phyloP scores from a whole-genome alignment of 2,113 vertebrate species.

The Podiceps cristatus region DNA sequence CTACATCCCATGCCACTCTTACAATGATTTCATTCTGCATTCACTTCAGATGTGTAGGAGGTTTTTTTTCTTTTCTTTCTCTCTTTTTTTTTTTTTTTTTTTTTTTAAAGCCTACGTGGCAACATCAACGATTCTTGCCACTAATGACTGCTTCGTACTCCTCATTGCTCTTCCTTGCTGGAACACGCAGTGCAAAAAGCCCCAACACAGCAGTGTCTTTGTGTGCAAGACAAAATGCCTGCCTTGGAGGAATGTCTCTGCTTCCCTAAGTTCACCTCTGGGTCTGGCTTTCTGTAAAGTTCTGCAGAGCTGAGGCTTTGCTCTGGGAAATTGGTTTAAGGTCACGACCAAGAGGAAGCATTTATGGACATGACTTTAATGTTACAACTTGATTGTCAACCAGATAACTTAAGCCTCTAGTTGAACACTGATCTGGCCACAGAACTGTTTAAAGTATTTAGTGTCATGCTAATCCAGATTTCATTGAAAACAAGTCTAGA shows the following conservation, averaged over 20 bases:
- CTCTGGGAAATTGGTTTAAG: not conserved
- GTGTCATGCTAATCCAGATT: not conserved
- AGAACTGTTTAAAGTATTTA: not conserved
- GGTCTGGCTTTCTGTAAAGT: not conserved
- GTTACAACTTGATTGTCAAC: not conserved
- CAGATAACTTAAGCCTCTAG: not conserved
- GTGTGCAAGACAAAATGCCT: slow-evolving; percentile 8
- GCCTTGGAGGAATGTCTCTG: not conserved
- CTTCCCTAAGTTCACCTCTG: not conserved
- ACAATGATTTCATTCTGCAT: slow-evolving; percentile 48
- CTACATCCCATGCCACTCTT: not conserved
- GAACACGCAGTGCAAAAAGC: not conserved
- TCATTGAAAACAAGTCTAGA: not conserved
- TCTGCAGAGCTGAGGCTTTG: not conserved
- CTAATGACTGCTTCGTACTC: not conserved
- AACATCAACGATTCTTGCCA: not conserved
- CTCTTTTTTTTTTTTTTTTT: not conserved
- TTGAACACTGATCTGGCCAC: not conserved
- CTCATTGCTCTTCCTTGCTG: not conserved
- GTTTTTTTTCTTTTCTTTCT: not conserved
- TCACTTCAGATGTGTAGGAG: not conserved
- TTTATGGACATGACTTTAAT: not conserved
- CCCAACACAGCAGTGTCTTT: slow-evolving; percentile 34
- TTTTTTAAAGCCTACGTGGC: slow-evolving; percentile 9
- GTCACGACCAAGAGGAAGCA: not conserved